phyloP scores from a whole-genome alignment of 1,140 invertebrate species.

The Ridgeia piscesae region DNA sequence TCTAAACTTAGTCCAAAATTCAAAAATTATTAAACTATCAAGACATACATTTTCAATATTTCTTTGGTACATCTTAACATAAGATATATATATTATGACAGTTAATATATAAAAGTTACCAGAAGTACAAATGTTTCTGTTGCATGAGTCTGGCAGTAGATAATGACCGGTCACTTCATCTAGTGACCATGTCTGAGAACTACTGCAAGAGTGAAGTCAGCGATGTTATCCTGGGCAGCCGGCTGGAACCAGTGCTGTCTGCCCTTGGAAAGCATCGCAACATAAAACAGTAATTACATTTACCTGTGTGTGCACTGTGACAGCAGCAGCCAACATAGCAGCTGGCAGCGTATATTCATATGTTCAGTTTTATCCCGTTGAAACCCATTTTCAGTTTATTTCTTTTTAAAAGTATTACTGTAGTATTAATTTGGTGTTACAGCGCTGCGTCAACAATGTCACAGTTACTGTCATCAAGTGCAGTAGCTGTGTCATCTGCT shows the following conservation, averaged over 20 bases:
- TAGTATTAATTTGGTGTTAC: neutral
- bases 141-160: neutral
- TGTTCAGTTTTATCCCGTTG: too few species aligned
- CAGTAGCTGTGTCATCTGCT: neutral
- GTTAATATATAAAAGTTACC: neutral
- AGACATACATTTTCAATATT: neutral
- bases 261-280: conserved; percentile 3
- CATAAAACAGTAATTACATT: neutral
- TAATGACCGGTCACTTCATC: neutral
- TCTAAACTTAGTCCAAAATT: too few species aligned
- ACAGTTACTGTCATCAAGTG: neutral
- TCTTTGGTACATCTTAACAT: neutral
- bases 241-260: neutral
- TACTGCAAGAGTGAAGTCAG: neutral
- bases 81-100: neutral
- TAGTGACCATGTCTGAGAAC: neutral
- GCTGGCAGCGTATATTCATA: too few species aligned
- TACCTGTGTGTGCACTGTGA: too few species aligned
- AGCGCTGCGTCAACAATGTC: neutral
- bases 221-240: neutral
- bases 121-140: neutral
- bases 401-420: neutral
- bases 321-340: too few species aligned
- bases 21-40: neutral
- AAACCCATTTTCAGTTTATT: too few species aligned